Base-by-base conservation (phyloP, 1,140 invertebrate species). In the Calephelis nemesis region DNA sequence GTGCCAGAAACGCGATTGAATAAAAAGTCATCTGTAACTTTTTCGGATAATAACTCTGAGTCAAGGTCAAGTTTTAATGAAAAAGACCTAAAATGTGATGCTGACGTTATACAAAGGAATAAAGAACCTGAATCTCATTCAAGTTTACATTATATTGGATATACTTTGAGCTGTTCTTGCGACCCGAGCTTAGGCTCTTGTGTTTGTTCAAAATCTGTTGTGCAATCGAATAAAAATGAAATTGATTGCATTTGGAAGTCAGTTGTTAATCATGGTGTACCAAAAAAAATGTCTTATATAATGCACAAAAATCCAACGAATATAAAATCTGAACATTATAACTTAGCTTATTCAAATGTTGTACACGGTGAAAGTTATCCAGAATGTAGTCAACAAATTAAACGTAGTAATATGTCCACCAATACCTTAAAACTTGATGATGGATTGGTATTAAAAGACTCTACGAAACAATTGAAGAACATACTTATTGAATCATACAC, bases 111-210 rank as follows among this genome's bases (percentile, higher is more conserved):
- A 4, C 62, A 39, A 64, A 42, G 39, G 8, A 15, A 47, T 12
- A 64, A 68, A 11, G 40, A 67, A 19, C 7, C 12, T 42, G 45
- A 65, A 50, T 15, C 40, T 19, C 58, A 65, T 49, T 48, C 63
- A 40, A 45, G 8, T 45, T 45, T 45, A 9, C 79, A 83, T 13
- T 86, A 85, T 67, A 74, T 86, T 48, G 84, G 86, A 4, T 83
- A 74, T 66, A 90, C 84, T 8, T 67, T 88, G 50, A 82, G 82
- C 71, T 88, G 82, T 79, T 72, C 76, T 58, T 88, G 85, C 74
- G 75, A 86, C 62, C 68, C 63, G 62, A 68, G 63, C 48, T 70
- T 88, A 39, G 82, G 81, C n/a, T 66, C 74, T n/a, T 90, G 85
- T 70, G 48, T 76, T 19, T 87, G 85, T 63, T 72, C 76, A 42